phyloP scores from a whole-genome alignment of 2,888 invertebrate genomes.

The Cephus nigrinus region DNA sequence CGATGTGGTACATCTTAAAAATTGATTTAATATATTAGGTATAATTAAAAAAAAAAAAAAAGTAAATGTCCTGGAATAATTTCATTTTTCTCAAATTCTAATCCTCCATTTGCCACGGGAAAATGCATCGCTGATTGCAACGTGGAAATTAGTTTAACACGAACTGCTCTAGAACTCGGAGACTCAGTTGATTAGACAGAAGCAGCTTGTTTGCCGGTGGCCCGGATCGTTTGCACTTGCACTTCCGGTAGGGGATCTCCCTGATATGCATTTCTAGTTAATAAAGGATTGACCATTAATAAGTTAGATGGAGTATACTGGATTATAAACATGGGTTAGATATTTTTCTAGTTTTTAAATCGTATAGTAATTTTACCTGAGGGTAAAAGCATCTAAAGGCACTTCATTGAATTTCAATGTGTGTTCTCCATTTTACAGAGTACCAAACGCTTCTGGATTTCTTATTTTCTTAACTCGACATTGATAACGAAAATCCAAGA shows the following conservation, averaged over 20 bases:
- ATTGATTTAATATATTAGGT: neutral
- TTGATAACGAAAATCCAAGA: too few relatives aligned
- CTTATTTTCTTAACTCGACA: too few relatives aligned
- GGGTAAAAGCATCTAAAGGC: neutral
- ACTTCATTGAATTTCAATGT: neutral
- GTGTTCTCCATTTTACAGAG: neutral
- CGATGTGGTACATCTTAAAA: neutral
- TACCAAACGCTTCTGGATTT: neutral
- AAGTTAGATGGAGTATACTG: neutral
- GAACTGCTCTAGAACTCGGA: neutral
- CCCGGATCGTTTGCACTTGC: neutral
- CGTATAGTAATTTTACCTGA: neutral
- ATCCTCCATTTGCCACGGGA: neutral
- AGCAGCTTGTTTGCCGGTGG: neutral
- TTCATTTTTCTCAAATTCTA: neutral
- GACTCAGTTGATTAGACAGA: neutral
- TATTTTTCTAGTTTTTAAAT: neutral
- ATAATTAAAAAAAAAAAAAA: neutral
- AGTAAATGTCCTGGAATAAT: neutral
- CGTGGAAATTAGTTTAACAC: neutral
- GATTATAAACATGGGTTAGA: neutral
- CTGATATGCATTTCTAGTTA: neutral
- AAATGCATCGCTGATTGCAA: neutral
- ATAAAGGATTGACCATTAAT: neutral
- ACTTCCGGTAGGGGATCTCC: neutral